Conservation (phyloP, 2,888 invertebrate species). For the Callyntrura guangdongensis region DNA sequence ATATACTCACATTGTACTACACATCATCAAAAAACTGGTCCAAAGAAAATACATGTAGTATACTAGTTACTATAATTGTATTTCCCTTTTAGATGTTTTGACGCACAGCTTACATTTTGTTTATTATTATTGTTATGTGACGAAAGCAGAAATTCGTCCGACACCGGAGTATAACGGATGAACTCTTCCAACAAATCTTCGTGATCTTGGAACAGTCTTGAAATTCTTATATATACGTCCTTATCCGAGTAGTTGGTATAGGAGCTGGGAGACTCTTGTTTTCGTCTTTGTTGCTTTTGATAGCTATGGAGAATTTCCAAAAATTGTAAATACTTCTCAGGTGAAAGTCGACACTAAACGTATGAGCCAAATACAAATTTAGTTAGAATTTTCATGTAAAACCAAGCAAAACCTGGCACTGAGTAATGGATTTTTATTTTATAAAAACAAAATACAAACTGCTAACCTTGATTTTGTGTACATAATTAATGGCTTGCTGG, state of each 20-base stretch:
- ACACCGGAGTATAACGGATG: slow-evolving; percentile 89
- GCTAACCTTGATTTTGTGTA: slow-evolving; percentile 39
- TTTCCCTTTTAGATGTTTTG: no score
- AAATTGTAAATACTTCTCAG: slow-evolving; percentile 99
- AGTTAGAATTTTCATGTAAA: no score
- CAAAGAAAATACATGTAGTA: no score
- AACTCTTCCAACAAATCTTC: slow-evolving; percentile 98
- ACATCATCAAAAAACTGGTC: no score
- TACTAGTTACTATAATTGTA: no score
- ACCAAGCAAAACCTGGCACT: no score
- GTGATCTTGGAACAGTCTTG: slow-evolving; percentile 98
- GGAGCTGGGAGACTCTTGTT: slow-evolving; percentile 86
- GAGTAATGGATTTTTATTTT: neutral
- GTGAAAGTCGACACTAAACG: slow-evolving; percentile 89
- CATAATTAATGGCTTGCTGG: neutral
- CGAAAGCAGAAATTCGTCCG: neutral
- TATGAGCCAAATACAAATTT: neutral
- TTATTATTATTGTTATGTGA: neutral
- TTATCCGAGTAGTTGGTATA: slow-evolving; percentile 91
- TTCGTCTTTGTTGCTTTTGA: slow-evolving; percentile 98
- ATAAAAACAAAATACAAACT: neutral
- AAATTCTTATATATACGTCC: slow-evolving; percentile 96
- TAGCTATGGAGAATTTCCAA: slow-evolving; percentile 98
- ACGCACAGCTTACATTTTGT: neutral
- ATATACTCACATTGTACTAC: no score